Evolutionary conservation across 2,888 invertebrate species (phyloP).

Genomic region (Saturnia japonica): DNA sequence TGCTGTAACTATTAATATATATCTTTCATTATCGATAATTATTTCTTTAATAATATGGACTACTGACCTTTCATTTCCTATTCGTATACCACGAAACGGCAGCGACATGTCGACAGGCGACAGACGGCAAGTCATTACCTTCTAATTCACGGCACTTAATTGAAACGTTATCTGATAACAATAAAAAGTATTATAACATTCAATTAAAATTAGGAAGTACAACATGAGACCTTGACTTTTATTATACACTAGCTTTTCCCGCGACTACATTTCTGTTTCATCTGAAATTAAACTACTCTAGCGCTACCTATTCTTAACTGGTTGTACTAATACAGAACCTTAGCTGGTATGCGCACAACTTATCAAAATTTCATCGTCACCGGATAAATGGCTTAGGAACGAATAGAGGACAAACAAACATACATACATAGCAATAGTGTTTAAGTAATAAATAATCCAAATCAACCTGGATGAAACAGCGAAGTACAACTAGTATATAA

Average conservation of each 20-base stretch:
- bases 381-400: too few species aligned
- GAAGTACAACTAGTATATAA: not conserved
- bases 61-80: not conserved
- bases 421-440: too few species aligned
- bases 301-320: too few species aligned
- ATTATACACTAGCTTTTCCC: not conserved
- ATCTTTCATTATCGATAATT: not conserved
- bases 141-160: not conserved
- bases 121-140: not conserved
- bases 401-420: too few species aligned
- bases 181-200: not conserved
- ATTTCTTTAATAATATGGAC: not conserved
- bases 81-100: not conserved
- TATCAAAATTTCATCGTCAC: too few species aligned
- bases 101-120: not conserved
- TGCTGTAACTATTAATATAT: not conserved
- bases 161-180: conserved; percentile 5
- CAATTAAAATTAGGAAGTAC: not conserved
- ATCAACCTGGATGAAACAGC: too few species aligned
- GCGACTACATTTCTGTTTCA: too few species aligned
- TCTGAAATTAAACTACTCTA: too few species aligned
- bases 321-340: too few species aligned
- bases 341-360: too few species aligned
- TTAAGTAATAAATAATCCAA: too few species aligned
- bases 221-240: not conserved